phyloP scores from a whole-genome alignment of 1,140 invertebrate genomes.

The Drosophila punjabiensis region DNA sequence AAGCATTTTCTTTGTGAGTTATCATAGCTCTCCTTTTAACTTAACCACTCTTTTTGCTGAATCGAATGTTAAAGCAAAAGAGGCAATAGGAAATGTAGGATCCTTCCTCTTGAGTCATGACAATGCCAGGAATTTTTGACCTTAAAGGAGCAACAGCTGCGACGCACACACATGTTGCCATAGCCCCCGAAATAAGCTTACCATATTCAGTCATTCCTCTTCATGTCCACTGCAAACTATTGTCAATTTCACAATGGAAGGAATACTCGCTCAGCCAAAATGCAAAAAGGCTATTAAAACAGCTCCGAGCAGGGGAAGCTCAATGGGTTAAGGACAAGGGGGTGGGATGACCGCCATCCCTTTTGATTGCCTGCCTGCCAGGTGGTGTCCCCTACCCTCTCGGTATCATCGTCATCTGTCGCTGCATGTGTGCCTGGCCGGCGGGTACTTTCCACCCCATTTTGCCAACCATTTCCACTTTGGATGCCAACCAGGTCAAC shows the following conservation, averaged over 20 bases:
- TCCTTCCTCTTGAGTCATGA: background rate
- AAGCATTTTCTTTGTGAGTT: background rate
- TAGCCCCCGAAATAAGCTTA: conserved; percentile 5
- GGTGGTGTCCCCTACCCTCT: conserved; percentile 36
- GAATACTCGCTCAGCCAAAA: conserved; percentile 21
- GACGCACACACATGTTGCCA: conserved; percentile 10
- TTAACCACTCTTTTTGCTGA: background rate
- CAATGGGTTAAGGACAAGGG: background rate
- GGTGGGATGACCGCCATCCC: background rate
- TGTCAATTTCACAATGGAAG: conserved; percentile 33
- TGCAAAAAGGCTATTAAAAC: conserved; percentile 54
- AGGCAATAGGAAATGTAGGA: background rate
- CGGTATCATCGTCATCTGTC: conserved; percentile 39
- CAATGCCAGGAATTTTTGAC: background rate
- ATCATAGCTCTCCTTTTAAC: background rate
- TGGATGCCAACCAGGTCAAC: conserved; percentile 43
- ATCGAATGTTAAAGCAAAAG: background rate
- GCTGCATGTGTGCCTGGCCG: conserved; percentile 29
- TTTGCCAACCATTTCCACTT: conserved; percentile 17
- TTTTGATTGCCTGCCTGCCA: conserved; percentile 51
- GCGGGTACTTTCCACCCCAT: conserved; percentile 21
- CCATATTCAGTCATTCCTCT: conserved; percentile 19
- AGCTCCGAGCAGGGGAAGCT: background rate
- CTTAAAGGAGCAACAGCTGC: conserved; percentile 32
- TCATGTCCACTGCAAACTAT: conserved; percentile 20